A percentile compares a stretch with the other conserved stretches of the same genome.
Conservation (phyloP, 2,113 vertebrate genomes). For the Castor canadensis region DNA sequence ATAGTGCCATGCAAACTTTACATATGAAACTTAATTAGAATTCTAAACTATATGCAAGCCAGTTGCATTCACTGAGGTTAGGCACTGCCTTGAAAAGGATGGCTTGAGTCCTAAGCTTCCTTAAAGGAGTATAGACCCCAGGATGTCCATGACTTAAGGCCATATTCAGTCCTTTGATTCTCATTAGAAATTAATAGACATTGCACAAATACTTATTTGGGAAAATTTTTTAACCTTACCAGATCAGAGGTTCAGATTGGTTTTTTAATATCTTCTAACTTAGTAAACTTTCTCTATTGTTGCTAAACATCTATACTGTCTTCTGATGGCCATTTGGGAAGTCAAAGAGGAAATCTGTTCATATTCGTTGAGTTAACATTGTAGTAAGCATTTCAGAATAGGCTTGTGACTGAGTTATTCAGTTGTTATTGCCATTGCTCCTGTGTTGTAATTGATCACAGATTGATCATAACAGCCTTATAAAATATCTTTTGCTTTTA, state of each 20-base stretch:
- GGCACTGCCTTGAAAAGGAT: not conserved
- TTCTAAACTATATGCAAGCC: not conserved
- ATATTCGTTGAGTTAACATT: not conserved
- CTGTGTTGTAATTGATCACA: not conserved
- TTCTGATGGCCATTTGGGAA: not conserved
- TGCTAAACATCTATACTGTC: not conserved
- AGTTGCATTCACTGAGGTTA: not conserved
- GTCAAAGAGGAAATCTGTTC: not conserved
- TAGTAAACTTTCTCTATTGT: not conserved
- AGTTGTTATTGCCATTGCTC: not conserved
- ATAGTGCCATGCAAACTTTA: constrained; percentile 10
- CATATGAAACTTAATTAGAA: constrained; percentile 3
- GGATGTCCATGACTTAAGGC: not conserved
- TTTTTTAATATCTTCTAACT: not conserved
- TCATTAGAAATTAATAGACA: not conserved
- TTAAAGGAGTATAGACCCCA: not conserved
- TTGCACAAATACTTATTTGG: not conserved
- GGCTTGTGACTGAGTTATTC: not conserved
- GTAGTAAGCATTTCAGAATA: not conserved
- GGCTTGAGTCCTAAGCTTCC: not conserved
- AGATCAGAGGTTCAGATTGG: not conserved
- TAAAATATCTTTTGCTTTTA: not conserved
- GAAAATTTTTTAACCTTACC: not conserved
- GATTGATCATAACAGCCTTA: not conserved
- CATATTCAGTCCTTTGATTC: not conserved